phyloP scores from a whole-genome alignment of 2,797 vertebrate species.

The Bovichtus diacanthus region DNA sequence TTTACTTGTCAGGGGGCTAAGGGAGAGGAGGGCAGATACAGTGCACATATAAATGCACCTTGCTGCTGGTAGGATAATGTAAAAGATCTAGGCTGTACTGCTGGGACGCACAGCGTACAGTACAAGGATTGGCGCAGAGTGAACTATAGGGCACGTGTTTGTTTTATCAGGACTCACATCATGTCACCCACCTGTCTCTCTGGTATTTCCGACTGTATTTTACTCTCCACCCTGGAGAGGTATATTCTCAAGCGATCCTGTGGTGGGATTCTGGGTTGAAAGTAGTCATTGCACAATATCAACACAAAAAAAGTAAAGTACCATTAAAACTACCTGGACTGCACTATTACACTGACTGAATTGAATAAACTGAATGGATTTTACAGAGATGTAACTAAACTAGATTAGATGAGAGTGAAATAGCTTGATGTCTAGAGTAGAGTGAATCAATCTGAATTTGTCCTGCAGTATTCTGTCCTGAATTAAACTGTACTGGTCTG shows the following conservation, averaged over 20 bases:
- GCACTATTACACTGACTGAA: background rate
- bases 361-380: background rate
- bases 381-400: background rate
- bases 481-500: background rate
- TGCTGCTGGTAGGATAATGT: slow-evolving; percentile 64
- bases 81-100: slow-evolving; percentile 50
- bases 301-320: slow-evolving; percentile 12
- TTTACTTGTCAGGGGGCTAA: slow-evolving; percentile 77
- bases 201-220: background rate
- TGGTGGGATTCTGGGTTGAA: background rate
- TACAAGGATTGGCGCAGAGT: slow-evolving; percentile 33
- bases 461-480: background rate
- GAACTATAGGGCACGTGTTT: slow-evolving; percentile 20
- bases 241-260: background rate
- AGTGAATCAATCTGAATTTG: background rate
- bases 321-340: background rate
- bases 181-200: slow-evolving; percentile 2
- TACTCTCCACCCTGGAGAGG: background rate
- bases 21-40: slow-evolving; percentile 69
- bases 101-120: slow-evolving; percentile 37
- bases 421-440: background rate
- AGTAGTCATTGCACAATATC: background rate
- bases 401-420: background rate
- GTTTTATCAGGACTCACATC: slow-evolving; percentile 40
- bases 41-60: slow-evolving; percentile 66